Evolutionary conservation across 2,797 vertebrate genomes (phyloP), one percentile per base, ranked within the genome.

Genomic region (Aplochiton taeniatus): DNA sequence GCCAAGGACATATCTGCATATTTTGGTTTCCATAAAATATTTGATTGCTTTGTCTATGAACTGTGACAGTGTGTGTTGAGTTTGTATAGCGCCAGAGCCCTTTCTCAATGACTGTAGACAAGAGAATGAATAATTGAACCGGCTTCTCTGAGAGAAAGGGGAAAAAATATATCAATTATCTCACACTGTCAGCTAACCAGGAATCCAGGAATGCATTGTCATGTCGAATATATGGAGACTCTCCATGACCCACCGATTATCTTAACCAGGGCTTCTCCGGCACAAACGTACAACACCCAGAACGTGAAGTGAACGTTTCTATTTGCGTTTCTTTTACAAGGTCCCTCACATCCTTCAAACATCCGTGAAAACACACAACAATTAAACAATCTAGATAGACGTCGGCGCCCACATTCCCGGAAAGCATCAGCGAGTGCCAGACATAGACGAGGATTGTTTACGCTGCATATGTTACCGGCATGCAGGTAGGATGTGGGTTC

Each of bases 21-120:
- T 88, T 87, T 87, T 82, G 81, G 77, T 85, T 87, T 82, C 68
- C 67, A 75, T 77, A 71, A 81, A 82, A 82, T 83, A 70, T 83
- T 79, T 85, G 76, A 85, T 85, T 81, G 80, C 81, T 80, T 66
- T 74, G 79, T 87, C 77, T 77, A 85, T 87, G 87, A 76, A 61
- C 73, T 72, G 66, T 87, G 82, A 86, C 78, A 85, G 82, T 77
- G 77, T 78, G 78, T 79, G 76, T 82, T 78, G 70, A 71, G 68
- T 70, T 74, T 80, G 58, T 61, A 76, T 71, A 74, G 65, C 49
- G 49, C 76, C 59, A 62, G 74, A 61, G 68, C 76, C 70, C 16
- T 74, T 63, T 70, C 63, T 59, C 72, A 75, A 65, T 8, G 19
- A 66, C 61, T 48, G 54, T 16, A 20, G 62, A 65, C 63, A 65